Conservation (phyloP, 53 echinoderm and acorn worm genomes). For the Paelopatides confundens region DNA sequence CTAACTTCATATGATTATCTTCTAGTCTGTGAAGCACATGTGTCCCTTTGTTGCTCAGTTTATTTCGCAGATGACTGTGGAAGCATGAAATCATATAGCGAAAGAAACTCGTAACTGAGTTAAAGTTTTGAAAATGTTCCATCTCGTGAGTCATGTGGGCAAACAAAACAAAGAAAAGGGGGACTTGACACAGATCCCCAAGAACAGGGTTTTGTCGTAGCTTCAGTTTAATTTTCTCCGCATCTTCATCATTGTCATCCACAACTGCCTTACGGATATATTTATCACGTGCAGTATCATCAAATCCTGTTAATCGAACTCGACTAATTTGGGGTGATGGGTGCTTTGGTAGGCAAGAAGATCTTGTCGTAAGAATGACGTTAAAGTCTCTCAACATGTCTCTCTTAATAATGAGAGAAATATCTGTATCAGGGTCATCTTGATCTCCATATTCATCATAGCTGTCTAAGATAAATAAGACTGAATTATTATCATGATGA, state of each 20-base stretch:
- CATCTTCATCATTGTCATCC: not conserved
- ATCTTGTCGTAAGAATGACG: slow-evolving; percentile 12
- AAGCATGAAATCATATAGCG: slow-evolving; percentile 8
- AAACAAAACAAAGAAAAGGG: not conserved
- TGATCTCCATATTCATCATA: not conserved
- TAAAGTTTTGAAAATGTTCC: not conserved
- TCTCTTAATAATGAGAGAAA: not conserved
- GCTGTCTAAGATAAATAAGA: not conserved
- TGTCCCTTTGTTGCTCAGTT: not conserved
- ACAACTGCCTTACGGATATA: not conserved
- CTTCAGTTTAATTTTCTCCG: not conserved
- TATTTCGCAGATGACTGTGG: not conserved
- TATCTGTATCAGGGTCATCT: not conserved
- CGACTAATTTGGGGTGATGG: not conserved
- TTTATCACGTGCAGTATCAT: not conserved
- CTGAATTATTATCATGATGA: not conserved
- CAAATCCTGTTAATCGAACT: not conserved
- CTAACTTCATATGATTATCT: not conserved
- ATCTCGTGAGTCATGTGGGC: not conserved
- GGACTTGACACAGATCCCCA: slow-evolving; percentile 8
- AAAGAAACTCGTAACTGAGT: not conserved
- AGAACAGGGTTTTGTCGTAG: slow-evolving; percentile 16
- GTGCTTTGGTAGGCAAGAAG: not conserved
- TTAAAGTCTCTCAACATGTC: not conserved
- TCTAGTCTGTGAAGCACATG: not conserved